Conservation (phyloP, 2,797 vertebrate genomes). For the Arnoldichthys spilopterus region DNA sequence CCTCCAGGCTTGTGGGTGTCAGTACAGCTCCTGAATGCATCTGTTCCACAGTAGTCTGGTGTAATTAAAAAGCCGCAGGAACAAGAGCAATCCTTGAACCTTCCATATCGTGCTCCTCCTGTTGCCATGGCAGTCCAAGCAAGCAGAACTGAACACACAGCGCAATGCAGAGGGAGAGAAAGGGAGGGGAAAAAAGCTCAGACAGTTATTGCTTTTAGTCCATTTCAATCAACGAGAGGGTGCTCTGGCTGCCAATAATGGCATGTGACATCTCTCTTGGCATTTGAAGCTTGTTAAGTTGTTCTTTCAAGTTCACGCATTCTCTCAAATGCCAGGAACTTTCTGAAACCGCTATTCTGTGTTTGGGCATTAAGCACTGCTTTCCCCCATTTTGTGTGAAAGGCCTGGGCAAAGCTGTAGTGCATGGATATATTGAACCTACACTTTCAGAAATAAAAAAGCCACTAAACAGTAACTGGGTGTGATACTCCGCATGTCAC, state of each 20-base stretch:
- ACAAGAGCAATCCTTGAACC: conserved; percentile 79
- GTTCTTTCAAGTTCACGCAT: conserved; percentile 20
- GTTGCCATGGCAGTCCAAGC: conserved; percentile 78
- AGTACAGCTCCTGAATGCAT: conserved; percentile 58
- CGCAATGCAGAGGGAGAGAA: conserved; percentile 48
- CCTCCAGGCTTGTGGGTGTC: conserved; percentile 37
- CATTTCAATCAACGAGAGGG: conserved; percentile 48
- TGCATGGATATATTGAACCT: not conserved
- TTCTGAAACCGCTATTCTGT: conserved; percentile 23
- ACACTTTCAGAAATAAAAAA: not conserved
- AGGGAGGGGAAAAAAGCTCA: conserved; percentile 40
- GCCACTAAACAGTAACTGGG: no score
- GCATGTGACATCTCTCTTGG: conserved; percentile 18
- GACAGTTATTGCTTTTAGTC: conserved; percentile 54
- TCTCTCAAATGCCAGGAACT: conserved; percentile 29
- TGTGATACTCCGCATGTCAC: no score
- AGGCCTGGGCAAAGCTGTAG: not conserved
- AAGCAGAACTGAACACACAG: conserved; percentile 60
- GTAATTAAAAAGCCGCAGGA: conserved; percentile 76
- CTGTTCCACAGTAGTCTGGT: conserved; percentile 61
- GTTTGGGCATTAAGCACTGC: not conserved
- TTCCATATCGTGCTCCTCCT: conserved; percentile 46
- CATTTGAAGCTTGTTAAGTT: conserved; percentile 30
- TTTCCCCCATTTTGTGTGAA: conserved; percentile 4
- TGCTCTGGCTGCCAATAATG: conserved; percentile 2